phyloP scores from a whole-genome alignment of 2,888 invertebrate genomes.

The Uropetala carovei region DNA sequence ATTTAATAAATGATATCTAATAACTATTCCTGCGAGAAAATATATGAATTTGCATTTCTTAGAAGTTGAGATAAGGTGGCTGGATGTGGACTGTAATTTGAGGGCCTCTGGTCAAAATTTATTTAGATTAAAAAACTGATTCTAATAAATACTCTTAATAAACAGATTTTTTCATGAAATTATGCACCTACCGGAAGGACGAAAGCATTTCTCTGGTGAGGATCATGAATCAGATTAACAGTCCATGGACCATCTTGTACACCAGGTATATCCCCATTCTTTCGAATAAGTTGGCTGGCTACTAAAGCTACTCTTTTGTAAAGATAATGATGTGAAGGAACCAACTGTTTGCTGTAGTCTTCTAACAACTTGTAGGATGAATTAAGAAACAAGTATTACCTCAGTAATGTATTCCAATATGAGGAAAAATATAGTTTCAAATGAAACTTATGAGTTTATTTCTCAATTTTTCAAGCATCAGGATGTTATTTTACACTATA shows the following conservation, averaged over 20 bases:
- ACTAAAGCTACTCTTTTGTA: constrained; percentile 74
- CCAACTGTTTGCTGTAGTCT: constrained; percentile 71
- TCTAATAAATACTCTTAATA: no score
- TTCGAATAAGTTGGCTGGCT: constrained; percentile 73
- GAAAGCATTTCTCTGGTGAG: constrained; percentile 76
- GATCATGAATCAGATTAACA: constrained; percentile 75
- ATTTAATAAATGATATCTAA: no score
- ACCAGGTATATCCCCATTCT: constrained; percentile 76
- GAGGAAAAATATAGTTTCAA: background rate
- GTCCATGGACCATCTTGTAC: constrained; percentile 76
- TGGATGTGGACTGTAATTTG: no score
- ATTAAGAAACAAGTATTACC: constrained; percentile 40
- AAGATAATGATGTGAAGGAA: constrained; percentile 73
- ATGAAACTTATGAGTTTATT: background rate
- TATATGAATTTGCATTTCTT: no score
- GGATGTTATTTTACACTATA: no score
- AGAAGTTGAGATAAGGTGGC: no score
- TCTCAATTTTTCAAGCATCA: no score
- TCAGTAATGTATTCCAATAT: constrained; percentile 65
- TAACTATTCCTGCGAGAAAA: no score
- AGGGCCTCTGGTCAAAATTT: no score
- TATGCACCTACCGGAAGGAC: constrained; percentile 76
- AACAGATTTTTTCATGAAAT: background rate
- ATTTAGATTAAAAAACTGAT: no score
- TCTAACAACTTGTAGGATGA: constrained; percentile 72